Percentiles rank a stretch among this genome's conserved stretches.
These are phyloP conservation scores for Adela reaumurella DNA, from an alignment of 2,888 invertebrate species.

Conservation along the genomic window DNA sequence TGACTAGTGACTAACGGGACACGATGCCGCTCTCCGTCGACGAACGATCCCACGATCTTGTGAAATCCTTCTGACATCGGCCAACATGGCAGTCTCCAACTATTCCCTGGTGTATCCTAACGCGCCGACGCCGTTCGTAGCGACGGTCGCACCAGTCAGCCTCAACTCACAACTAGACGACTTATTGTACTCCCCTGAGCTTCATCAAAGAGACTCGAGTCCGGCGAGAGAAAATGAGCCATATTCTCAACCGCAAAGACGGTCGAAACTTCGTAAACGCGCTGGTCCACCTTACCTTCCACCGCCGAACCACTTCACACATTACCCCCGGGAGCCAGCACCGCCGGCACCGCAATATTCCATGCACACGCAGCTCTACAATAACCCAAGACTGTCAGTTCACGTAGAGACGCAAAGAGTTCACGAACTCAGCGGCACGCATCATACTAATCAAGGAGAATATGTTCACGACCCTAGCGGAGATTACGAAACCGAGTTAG, in stretches of 20 bases:
- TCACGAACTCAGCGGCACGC: slow-evolving; percentile 33
- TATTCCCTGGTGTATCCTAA: slow-evolving; percentile 34
- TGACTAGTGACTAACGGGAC: neutral
- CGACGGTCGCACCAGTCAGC: slow-evolving; percentile 28
- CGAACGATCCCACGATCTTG: no score
- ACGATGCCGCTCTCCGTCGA: neutral
- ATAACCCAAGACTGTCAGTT: slow-evolving; percentile 36
- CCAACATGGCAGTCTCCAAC: slow-evolving; percentile 40
- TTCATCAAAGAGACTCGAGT: slow-evolving; percentile 24
- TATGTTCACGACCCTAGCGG: slow-evolving; percentile 45
- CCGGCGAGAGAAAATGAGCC: slow-evolving; percentile 31
- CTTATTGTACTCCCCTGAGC: slow-evolving; percentile 38
- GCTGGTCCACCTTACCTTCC: slow-evolving; percentile 46
- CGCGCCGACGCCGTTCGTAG: slow-evolving; percentile 31
- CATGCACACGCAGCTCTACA: slow-evolving; percentile 38
- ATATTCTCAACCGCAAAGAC: slow-evolving; percentile 28
- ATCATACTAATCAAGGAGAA: slow-evolving; percentile 31
- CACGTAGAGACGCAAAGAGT: slow-evolving; percentile 39
- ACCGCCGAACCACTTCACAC: slow-evolving; percentile 39
- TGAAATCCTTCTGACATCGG: no score
- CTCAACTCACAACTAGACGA: slow-evolving; percentile 35
- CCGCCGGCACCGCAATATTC: slow-evolving; percentile 38
- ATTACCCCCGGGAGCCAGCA: slow-evolving; percentile 32
- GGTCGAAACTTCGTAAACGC: slow-evolving; percentile 40
- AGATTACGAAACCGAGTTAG: slow-evolving; percentile 47